Conservation (phyloP, 2,113 vertebrate genomes). For the Chaetops frenatus region DNA sequence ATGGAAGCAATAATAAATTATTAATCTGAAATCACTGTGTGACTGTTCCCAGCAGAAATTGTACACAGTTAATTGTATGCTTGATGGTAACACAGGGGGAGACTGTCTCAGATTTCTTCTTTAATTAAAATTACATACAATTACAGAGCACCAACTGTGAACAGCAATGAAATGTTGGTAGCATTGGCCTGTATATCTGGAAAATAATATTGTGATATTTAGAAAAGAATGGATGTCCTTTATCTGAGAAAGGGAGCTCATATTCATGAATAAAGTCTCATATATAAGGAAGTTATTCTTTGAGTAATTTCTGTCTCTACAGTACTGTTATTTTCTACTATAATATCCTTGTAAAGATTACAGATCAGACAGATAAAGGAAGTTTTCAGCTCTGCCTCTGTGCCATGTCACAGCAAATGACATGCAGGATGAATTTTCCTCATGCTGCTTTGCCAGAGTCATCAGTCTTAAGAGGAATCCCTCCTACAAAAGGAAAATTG, state of each 20-base stretch:
- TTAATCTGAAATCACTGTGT: conserved; percentile 73
- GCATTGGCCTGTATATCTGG: conserved; percentile 61
- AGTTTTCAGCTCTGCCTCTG: not conserved
- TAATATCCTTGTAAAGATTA: not conserved
- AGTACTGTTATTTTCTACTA: not conserved
- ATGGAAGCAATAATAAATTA: conserved; percentile 74
- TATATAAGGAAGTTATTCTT: not conserved
- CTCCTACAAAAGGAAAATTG: not conserved
- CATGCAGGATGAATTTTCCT: not conserved
- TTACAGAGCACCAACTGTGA: conserved; percentile 76
- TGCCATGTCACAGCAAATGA: not conserved
- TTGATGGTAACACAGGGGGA: conserved; percentile 76
- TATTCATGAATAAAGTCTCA: not conserved
- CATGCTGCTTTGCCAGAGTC: not conserved
- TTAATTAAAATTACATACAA: conserved; percentile 87
- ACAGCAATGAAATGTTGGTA: conserved; percentile 72
- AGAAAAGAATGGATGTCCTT: not conserved
- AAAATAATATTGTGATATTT: conserved; percentile 44
- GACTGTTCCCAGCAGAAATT: conserved; percentile 75
- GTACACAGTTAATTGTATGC: conserved; percentile 77
- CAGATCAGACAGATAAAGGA: not conserved
- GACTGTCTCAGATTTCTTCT: conserved; percentile 75
- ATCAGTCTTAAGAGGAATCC: not conserved
- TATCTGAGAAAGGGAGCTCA: not conserved
- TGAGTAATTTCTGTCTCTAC: not conserved